Evolutionary conservation across 1,140 invertebrate genomes (phyloP), one percentile per base, ranked within the genome.

Genomic region (Aphis gossypii): DNA sequence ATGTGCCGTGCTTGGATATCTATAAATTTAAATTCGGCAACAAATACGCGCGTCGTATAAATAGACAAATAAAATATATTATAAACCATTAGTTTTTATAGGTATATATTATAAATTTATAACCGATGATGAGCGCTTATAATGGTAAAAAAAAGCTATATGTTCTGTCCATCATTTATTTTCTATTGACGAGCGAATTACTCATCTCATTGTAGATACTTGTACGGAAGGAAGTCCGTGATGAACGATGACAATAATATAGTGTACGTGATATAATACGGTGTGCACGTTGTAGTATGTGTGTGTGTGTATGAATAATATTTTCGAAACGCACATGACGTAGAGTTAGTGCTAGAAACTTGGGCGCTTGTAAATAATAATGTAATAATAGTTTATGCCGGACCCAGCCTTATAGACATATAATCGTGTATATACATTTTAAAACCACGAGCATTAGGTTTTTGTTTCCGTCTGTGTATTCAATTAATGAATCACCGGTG

Each of bases 401-500:
- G 89, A 68, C 38, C 30, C 41, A 35, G 38, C 56, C 89, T 25
- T 90, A 60, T 14, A 35, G n/a, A 38, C 21, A 6, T 82, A 30
- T 60, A 41, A 23, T 56, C 56, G 54, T 60, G 51, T 56, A 35
- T 44, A 41, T 38, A 25, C 11, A n/a, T n/a, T 35, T 54, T 38
- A 54, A 89, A 89, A 51, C 14, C 44, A 87, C 48, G 41, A 18
- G 48, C 38, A 38, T 30, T 3, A 35, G 23, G 89, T 20, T 90
- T 44, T 90, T 23, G 51, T 90, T 90, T 90, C 89, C 56, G 54
- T 68, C 41, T 51, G 21, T 91, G 18, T 90, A 68, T 92, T 92
- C 90, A 48, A 92, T 82, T 92, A 82, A 92, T 92, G 90, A 92
- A 92, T 82, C 60, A 82, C 68, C 68, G 68, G 90, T 82, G 90